Evolutionary conservation across 1,140 invertebrate genomes (phyloP).

Genomic region (Trichomalopsis sarcophagae): DNA sequence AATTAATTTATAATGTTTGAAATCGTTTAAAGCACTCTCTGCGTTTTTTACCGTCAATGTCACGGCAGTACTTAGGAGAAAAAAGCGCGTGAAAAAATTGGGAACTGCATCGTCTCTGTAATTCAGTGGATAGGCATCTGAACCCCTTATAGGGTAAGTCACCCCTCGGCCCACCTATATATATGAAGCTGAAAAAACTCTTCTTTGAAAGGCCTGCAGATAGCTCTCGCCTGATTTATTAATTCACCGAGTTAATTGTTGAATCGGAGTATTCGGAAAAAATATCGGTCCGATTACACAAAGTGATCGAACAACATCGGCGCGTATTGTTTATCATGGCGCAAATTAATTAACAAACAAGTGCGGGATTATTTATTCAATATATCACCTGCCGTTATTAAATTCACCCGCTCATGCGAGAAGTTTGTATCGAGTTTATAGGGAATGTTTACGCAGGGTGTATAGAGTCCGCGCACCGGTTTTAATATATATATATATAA

Average conservation of each 20-base stretch:
- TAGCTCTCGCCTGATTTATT: not conserved
- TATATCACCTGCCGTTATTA: no score
- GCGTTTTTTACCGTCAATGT: not conserved
- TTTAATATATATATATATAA: no score
- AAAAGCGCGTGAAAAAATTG: not conserved
- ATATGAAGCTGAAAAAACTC: not conserved
- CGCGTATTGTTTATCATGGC: no score
- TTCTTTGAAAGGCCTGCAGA: not conserved
- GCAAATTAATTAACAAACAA: no score
- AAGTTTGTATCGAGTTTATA: no score
- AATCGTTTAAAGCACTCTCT: not conserved
- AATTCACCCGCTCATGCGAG: no score
- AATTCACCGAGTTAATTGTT: not conserved
- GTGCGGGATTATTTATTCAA: no score
- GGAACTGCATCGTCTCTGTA: not conserved
- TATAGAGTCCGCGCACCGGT: no score
- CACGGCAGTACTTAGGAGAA: not conserved
- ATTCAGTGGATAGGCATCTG: not conserved
- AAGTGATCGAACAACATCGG: no score
- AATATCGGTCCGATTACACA: no score
- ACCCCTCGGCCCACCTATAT: not conserved
- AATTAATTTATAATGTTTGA: conserved; percentile 16
- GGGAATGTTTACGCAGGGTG: no score
- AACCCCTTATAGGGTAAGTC: conserved; percentile 6
- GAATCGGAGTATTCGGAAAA: no score